Evolutionary conservation across 2,888 invertebrate genomes (phyloP), one percentile per base, ranked within the genome.

Genomic region (Pherbina coryleti): DNA sequence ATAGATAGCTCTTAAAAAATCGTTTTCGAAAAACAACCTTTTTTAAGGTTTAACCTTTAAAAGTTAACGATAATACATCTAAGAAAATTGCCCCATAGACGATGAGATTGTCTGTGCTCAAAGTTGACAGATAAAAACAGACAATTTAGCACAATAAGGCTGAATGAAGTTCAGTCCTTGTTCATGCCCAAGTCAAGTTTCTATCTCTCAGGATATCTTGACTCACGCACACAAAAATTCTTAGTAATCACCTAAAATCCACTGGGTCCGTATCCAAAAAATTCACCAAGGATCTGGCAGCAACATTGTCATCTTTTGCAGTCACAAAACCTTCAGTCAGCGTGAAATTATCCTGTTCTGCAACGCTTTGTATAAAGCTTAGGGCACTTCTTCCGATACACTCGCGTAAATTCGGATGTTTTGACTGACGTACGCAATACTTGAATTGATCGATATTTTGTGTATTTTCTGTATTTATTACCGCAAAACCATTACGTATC

Each of bases 321-420:
- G 94, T 91, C 17, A 92, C 91, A 3, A 95, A 90, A 17, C 93
- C 94, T 49, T 91, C 91, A 0, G 93, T 92, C 76, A 95, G 90
- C 83, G 93, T 93, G 79, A 94, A 93, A 25, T 93, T 91, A 8
- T 94, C 93, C 1, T 91, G 90, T 83, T 92, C 93, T 79, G 95
- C 93, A 81, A 93, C 92, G 72, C 91, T 91, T 84, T 93, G 93
- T 14, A 95, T 87, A 80, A 92, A 92, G 82, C 91, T 92, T 25
- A 95, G 86, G 7, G 94, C 91, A n/a, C 94, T 93, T 37, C 93
- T 92, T 0, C 94, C 94, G 73, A 94, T 90, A 88, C 95, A 95
- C 79, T 93, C 93, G 53, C 92, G 91, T 11, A 92, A 83, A 79
- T 91, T 91, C 2, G 91, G 86, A 77, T 91, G 86, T 49, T 88